phyloP scores from a whole-genome alignment of 2,888 invertebrate species.

The Eupithecia inturbata region DNA sequence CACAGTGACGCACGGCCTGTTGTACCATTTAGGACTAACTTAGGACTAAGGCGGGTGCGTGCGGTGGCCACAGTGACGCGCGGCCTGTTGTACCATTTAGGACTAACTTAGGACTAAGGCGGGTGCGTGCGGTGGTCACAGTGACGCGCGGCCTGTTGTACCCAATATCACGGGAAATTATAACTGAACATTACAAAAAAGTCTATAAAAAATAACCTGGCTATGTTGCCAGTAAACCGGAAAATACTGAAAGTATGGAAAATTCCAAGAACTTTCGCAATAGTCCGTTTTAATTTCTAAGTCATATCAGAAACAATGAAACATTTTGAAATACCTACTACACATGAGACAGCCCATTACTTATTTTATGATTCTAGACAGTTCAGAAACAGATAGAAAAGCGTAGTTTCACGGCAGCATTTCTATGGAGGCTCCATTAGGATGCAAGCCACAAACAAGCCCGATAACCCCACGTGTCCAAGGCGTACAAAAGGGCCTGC shows the following conservation, averaged over 20 bases:
- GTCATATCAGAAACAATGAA: not conserved
- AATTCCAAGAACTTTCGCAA: not conserved
- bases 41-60: too few species aligned
- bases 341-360: not conserved
- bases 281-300: not conserved
- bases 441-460: conserved; percentile 13
- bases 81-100: too few species aligned
- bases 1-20: too few species aligned
- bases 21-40: too few species aligned
- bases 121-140: too few species aligned
- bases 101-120: too few species aligned
- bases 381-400: not conserved
- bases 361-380: not conserved
- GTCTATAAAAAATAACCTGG: conserved; percentile 14
- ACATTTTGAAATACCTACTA: too few species aligned
- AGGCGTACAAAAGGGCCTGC: conserved; percentile 10
- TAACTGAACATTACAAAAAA: conserved; percentile 19
- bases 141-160: too few species aligned
- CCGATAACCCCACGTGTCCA: conserved; percentile 12
- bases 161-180: conserved; percentile 15
- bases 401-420: conserved; percentile 1
- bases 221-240: not conserved
- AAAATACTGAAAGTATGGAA: not conserved
- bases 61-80: too few species aligned
- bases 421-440: conserved; percentile 8